phyloP scores from a whole-genome alignment of 2,888 invertebrate genomes.

The Pterostichus madidus region DNA sequence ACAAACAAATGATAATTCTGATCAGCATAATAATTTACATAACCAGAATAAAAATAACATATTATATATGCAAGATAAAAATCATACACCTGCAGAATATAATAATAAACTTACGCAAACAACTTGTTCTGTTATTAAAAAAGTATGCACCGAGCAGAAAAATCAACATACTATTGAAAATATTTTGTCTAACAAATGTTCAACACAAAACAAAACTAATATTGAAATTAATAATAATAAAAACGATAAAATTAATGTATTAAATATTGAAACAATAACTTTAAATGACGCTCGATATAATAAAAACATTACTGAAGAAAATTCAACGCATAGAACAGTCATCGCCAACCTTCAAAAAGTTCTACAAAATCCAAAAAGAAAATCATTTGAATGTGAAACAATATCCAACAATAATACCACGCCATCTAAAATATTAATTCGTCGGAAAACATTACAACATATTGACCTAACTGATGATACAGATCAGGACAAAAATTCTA shows the following conservation, averaged over 20 bases:
- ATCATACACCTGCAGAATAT: no score
- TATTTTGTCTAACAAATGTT: constrained; percentile 12
- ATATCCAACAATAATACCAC: no score
- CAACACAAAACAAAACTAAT: neutral
- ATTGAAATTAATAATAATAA: neutral
- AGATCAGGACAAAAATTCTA: neutral
- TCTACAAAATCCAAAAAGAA: no score
- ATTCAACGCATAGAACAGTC: no score
- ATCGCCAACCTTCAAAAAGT: no score
- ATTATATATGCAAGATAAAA: no score
- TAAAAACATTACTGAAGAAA: no score
- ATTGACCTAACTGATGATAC: neutral
- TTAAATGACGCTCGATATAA: neutral
- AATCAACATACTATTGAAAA: constrained; percentile 31
- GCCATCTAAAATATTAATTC: neutral
- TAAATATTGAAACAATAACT: no score
- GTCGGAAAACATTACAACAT: neutral
- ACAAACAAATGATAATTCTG: neutral
- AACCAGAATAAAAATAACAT: neutral
- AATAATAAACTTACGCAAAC: neutral
- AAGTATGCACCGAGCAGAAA: constrained; percentile 1
- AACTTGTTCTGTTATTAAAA: constrained; percentile 19
- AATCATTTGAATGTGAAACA: no score
- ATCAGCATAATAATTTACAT: neutral
- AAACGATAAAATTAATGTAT: neutral